These are phyloP conservation scores for Myotis davidii DNA, from an alignment of 2,113 vertebrate genomes.

Conservation along the genomic window DNA sequence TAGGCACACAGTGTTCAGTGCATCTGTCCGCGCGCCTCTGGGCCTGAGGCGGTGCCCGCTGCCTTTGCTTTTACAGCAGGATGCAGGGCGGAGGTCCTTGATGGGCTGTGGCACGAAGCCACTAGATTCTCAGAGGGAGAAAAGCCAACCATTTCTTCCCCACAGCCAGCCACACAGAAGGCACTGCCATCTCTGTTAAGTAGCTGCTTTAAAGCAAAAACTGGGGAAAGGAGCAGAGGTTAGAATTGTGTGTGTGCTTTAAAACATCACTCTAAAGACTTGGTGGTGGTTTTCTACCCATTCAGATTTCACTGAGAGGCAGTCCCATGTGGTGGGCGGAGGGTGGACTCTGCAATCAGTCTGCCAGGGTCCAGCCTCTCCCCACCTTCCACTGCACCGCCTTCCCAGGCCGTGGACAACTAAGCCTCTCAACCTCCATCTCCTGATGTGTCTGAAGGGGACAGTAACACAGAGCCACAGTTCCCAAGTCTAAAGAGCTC, in stretches of 20 bases:
- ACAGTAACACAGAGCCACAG: not conserved
- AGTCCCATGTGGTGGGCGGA: not conserved
- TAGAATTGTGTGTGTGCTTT: not conserved
- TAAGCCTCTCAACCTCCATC: not conserved
- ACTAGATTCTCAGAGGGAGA: not conserved
- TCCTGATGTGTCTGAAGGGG: not conserved
- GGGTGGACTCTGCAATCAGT: not conserved
- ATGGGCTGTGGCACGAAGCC: not conserved
- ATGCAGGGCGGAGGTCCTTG: too few relatives aligned
- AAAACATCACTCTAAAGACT: not conserved
- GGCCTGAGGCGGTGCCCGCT: not conserved
- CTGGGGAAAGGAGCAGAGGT: not conserved
- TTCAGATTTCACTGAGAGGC: not conserved
- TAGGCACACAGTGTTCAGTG: not conserved
- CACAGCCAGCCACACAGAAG: rapidly evolving
- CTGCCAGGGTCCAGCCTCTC: not conserved
- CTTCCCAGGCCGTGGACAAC: not conserved
- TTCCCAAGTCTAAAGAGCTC: not conserved
- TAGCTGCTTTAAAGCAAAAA: not conserved
- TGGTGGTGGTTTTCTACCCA: not conserved
- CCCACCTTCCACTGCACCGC: too few relatives aligned
- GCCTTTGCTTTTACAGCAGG: not conserved
- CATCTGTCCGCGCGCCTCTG: not conserved
- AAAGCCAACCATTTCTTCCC: not conserved
- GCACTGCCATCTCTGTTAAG: not conserved